Evolutionary conservation across 1,140 invertebrate species (phyloP).

Genomic region (Temnothorax curvispinosus): DNA sequence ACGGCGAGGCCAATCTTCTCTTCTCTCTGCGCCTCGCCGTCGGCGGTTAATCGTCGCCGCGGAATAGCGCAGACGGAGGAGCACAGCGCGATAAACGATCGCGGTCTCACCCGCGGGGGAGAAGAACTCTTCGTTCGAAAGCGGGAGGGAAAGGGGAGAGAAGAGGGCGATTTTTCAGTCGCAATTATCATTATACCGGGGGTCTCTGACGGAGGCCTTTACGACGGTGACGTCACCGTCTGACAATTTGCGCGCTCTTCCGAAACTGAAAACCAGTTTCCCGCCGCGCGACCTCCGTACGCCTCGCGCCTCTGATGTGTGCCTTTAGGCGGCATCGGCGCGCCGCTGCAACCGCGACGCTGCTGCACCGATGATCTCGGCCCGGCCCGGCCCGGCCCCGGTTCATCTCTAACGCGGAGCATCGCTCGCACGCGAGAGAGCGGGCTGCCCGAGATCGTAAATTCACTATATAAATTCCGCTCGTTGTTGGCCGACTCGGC

Average conservation of each 20-base stretch:
- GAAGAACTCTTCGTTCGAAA: not conserved
- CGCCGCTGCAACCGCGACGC: not conserved
- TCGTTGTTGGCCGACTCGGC: not conserved
- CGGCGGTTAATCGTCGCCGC: conserved; percentile 26
- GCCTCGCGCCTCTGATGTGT: not conserved
- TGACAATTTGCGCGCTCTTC: conserved; percentile 78
- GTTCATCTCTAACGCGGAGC: not conserved
- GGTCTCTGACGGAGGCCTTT: conserved; percentile 49
- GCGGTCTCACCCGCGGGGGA: conserved; percentile 3
- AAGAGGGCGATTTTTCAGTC: conserved; percentile 67
- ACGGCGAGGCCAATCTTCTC: conserved; percentile 24
- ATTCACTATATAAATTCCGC: conserved; percentile 46
- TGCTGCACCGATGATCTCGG: not conserved
- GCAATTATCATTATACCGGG: conserved; percentile 60
- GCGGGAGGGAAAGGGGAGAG: not conserved
- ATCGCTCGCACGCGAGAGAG: conserved; percentile 25
- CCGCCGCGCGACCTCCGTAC: conserved; percentile 60
- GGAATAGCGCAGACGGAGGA: not conserved
- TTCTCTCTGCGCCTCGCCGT: not conserved
- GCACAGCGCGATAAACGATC: conserved; percentile 44
- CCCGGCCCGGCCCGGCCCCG: not conserved
- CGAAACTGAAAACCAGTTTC: conserved; percentile 81
- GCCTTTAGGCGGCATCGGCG: conserved; percentile 59
- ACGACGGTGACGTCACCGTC: conserved; percentile 79
- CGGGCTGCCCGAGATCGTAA: conserved; percentile 50